These are phyloP conservation scores for Torymus auratus DNA, from an alignment of 2,888 invertebrate species.

Conservation along the genomic window DNA sequence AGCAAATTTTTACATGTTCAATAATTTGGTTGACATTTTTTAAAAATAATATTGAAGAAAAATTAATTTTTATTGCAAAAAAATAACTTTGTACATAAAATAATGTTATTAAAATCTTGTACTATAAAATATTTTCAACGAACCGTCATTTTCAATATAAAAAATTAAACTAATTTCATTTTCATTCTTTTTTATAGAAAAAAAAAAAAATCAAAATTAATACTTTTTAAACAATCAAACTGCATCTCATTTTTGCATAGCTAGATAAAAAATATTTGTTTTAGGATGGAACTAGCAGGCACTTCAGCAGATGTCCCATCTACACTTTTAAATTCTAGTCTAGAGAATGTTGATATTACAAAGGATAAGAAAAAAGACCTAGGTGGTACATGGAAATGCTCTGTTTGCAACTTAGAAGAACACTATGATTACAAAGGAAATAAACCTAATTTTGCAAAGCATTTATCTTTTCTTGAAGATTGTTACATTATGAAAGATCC, in stretches of 20 bases:
- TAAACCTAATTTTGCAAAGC: conserved; percentile 85
- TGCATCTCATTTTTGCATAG: conserved; percentile 3
- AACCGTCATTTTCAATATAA: no score
- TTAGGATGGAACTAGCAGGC: conserved; percentile 67
- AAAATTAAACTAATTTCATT: no score
- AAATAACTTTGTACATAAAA: no score
- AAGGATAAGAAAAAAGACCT: conserved; percentile 58
- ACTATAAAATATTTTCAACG: no score
- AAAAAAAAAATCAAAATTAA: neutral
- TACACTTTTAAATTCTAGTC: conserved; percentile 21
- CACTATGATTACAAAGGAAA: conserved; percentile 87
- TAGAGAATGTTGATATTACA: conserved; percentile 15
- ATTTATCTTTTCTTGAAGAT: conserved; percentile 83
- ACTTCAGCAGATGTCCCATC: conserved; percentile 47
- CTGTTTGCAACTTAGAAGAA: conserved; percentile 82
- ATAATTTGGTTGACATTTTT: neutral
- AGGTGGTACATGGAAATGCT: conserved; percentile 81
- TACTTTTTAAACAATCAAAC: conserved; percentile 8
- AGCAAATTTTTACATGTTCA: conserved; percentile 40
- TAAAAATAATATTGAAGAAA: neutral
- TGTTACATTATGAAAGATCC: conserved; percentile 92
- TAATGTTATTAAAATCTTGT: no score
- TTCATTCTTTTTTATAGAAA: no score
- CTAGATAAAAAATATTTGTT: no score
- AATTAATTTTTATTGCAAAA: no score